Conservation (phyloP, 2,797 vertebrate genomes). For the Rousettus madagascariensis region DNA sequence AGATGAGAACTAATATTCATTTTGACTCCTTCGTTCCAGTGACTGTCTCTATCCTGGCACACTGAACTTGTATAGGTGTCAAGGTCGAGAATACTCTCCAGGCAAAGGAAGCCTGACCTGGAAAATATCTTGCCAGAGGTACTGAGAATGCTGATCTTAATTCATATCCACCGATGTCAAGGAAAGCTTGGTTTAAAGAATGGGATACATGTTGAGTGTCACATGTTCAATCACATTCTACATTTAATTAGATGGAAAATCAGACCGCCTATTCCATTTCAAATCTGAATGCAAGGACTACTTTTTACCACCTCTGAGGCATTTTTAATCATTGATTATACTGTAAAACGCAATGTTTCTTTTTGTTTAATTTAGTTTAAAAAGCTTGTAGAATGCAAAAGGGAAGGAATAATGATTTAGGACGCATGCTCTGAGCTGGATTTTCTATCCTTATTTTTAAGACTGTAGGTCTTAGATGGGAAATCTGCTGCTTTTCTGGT, state of each 20-base stretch:
- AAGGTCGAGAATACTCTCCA: background rate
- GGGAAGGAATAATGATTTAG: background rate
- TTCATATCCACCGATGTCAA: background rate
- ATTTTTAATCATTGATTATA: background rate
- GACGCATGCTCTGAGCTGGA: fast-evolving
- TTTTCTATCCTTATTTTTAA: background rate
- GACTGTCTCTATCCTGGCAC: background rate
- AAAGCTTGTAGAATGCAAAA: background rate
- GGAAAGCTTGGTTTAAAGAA: background rate
- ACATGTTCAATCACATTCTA: background rate
- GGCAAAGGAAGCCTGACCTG: background rate
- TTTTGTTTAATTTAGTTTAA: background rate
- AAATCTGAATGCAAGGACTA: background rate
- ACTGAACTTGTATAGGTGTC: background rate
- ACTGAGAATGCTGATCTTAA: background rate
- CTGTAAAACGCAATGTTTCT: background rate
- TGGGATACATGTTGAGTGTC: background rate
- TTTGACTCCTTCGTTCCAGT: background rate
- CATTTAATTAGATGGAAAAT: background rate
- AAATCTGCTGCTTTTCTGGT: background rate
- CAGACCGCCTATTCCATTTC: background rate
- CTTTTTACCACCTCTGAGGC: background rate
- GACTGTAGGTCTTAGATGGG: background rate
- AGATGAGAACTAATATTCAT: background rate
- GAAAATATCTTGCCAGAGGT: background rate